Evolutionary conservation across 2,797 vertebrate species (phyloP).

Genomic region (Crocidura indochinensis): DNA sequence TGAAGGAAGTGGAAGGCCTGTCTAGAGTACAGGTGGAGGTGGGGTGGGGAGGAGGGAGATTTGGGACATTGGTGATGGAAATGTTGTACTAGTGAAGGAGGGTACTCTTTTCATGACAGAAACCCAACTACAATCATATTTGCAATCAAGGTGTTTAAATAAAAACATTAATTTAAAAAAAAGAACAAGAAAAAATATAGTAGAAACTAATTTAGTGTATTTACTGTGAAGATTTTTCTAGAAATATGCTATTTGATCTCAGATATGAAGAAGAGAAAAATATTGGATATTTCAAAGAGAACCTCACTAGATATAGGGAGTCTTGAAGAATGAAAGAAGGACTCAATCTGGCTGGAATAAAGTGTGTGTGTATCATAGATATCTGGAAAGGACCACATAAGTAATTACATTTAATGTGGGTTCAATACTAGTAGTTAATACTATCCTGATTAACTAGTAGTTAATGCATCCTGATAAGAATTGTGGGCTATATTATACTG

Average conservation of each 20-base stretch:
- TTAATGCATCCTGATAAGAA: background rate
- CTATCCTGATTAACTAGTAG: background rate
- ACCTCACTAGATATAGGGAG: fast-evolving
- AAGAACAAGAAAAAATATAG: background rate
- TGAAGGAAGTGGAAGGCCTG: no score
- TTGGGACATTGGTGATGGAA: no score
- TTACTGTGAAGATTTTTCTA: background rate
- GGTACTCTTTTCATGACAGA: no score
- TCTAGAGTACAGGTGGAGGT: no score
- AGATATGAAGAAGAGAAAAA: background rate
- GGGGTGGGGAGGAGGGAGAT: no score
- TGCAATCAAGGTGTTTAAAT: no score
- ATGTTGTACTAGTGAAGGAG: no score
- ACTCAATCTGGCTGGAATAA: background rate
- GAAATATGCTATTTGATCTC: background rate
- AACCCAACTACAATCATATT: no score
- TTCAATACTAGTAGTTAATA: background rate
- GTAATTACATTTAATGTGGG: background rate
- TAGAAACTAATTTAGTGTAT: background rate
- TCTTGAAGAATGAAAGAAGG: background rate
- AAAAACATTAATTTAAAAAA: background rate
- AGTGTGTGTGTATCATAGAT: background rate
- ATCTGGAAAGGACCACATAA: background rate
- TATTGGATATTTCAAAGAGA: background rate
- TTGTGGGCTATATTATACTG: constrained; percentile 30